phyloP scores from a whole-genome alignment of 2,113 vertebrate genomes.

The Callospermophilus lateralis region DNA sequence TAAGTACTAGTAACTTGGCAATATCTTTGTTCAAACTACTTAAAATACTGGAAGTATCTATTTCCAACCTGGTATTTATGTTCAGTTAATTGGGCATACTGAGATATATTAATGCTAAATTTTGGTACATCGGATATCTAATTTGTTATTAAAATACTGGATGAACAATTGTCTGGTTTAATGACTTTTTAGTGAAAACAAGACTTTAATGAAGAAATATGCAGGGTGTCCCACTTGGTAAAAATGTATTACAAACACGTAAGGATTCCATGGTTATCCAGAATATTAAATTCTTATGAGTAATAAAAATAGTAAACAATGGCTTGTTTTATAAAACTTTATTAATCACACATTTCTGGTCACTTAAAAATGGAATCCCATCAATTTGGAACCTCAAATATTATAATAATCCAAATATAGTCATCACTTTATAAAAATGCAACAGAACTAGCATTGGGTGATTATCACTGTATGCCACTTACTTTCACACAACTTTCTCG shows the following conservation, averaged over 20 bases:
- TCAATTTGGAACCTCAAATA: constrained; percentile 44
- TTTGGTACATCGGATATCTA: not conserved
- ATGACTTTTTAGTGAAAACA: constrained; percentile 29
- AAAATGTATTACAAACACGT: not conserved
- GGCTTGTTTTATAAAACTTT: not conserved
- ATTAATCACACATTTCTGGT: not conserved
- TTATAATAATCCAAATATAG: not conserved
- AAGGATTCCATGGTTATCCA: not conserved
- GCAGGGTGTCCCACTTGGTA: not conserved
- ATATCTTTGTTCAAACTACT: not conserved
- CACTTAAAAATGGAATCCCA: constrained; percentile 28
- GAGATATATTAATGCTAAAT: not conserved
- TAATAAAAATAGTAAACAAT: not conserved
- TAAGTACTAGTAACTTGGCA: not conserved
- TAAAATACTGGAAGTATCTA: not conserved
- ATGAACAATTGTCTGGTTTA: constrained; percentile 17
- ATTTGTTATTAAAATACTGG: constrained; percentile 19
- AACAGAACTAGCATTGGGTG: not conserved
- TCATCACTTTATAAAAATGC: not conserved
- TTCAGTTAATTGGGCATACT: not conserved
- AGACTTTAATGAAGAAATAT: not conserved
- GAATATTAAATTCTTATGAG: not conserved
- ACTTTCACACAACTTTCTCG: not conserved
- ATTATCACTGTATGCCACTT: not conserved
- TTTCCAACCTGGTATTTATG: not conserved